Base-by-base conservation (phyloP, 2,113 vertebrate genomes). In the Trochalopteron elliotii region DNA sequence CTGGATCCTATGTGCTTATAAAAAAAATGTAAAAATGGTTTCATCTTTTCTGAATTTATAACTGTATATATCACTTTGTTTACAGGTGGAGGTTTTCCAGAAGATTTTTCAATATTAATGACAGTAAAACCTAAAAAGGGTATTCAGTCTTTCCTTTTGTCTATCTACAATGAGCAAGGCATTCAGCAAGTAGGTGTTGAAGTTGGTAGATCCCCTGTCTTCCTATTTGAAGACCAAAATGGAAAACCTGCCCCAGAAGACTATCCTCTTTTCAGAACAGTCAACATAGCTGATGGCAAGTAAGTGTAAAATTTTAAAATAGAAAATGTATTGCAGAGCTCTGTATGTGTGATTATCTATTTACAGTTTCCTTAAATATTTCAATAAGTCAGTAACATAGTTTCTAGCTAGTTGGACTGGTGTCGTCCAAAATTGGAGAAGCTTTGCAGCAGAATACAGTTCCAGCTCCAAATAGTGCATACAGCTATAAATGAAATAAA, bases 101-200 rank as follows among this genome's bases (percentile, higher is more conserved):
- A 99, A 98, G 99, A 99, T 96, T 99, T 99, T 98, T 99, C 99
- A 96, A 98, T 99, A 98, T 96, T 99, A 97, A 98, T 99, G 97
- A 99, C 99, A 87, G 94, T 99, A 87, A 99, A 99, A 93, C 98
- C 99, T 89, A 99, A 99, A 95, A 98, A 99, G 57, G 99, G 99
- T 89, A 98, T 98, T 79, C 99, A 99, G 97, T 98, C 99, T 86
- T 99, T 99, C 95, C 98, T 99, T 93, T 96, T 99, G 92, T 99
- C 99, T 71, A 90, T 99, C 87, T 99, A 99, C 97, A 99, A 98
- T 17, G 98, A 98, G 39, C 98, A 99, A 93, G 98, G 99, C 61
- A 98, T 99, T 97, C 99, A 99, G 97, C 99, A 99, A 98, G 72
- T 99, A 27, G 99, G 99, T 27, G 97, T 99, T 79, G 99, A 99